A percentile compares a stretch with the other conserved stretches of the same genome.
These are phyloP conservation scores for Epizoanthus ramosus DNA, from an alignment of 92 coral and sea anemone genomes.

Conservation along the genomic window DNA sequence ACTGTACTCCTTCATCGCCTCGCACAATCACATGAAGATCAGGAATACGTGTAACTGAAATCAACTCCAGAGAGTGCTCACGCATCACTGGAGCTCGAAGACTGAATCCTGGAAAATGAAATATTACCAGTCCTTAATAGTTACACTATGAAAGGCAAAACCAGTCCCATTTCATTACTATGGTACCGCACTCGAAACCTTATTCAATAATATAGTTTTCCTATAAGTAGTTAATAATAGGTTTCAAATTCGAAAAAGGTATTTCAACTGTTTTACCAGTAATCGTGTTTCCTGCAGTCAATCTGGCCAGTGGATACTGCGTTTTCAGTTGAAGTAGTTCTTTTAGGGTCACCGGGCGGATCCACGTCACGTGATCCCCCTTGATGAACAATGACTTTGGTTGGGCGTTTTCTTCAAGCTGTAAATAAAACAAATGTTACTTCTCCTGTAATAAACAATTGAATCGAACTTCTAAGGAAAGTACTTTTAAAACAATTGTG, in stretches of 20 bases:
- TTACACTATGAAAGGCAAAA: background rate
- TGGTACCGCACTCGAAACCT: background rate
- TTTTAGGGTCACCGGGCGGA: background rate
- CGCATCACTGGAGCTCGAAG: background rate
- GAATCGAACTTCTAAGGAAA: too few species aligned
- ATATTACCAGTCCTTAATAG: background rate
- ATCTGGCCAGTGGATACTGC: background rate
- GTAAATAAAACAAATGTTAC: too few species aligned
- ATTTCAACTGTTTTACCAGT: background rate
- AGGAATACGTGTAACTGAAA: background rate
- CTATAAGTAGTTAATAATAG: too few species aligned
- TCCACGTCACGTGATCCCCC: slow-evolving; percentile 7
- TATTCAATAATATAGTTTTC: too few species aligned
- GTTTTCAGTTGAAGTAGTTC: background rate
- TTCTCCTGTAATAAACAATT: too few species aligned
- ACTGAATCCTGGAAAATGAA: background rate
- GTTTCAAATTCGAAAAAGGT: background rate
- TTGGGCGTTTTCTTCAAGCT: background rate
- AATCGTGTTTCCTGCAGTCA: background rate
- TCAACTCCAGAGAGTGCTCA: background rate
- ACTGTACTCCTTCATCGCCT: background rate
- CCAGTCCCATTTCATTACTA: background rate
- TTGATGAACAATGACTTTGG: background rate
- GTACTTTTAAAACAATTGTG: too few species aligned
- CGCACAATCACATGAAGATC: background rate